Evolutionary conservation across 1,140 invertebrate species (phyloP).

Genomic region (Amyelois transitella): DNA sequence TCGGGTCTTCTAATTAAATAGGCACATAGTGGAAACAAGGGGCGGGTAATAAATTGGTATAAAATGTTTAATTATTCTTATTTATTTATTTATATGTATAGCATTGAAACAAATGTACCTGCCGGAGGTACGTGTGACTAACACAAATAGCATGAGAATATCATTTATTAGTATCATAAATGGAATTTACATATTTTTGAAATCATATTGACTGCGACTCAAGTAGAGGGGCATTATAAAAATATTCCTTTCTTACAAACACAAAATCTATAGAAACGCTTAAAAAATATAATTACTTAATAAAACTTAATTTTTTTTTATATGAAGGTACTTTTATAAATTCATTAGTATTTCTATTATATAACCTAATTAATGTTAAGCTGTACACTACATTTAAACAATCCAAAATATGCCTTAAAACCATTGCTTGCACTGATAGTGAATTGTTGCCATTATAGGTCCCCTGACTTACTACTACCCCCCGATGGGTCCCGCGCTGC

Average conservation of each 20-base stretch:
- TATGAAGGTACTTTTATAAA: too few relatives aligned
- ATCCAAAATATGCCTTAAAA: too few relatives aligned
- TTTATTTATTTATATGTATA: background rate
- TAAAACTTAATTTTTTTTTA: too few relatives aligned
- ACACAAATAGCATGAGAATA: background rate
- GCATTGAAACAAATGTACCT: background rate
- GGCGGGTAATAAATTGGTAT: background rate
- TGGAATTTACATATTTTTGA: background rate
- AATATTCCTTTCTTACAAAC: too few relatives aligned
- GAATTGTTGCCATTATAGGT: too few relatives aligned
- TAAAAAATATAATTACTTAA: too few relatives aligned
- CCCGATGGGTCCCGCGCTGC: constrained; percentile 74
- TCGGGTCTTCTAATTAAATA: background rate
- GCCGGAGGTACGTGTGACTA: constrained; percentile 1
- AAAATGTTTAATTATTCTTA: background rate
- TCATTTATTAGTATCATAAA: background rate
- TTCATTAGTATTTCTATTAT: too few relatives aligned
- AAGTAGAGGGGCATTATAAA: too few relatives aligned
- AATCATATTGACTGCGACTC: too few relatives aligned
- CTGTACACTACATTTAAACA: too few relatives aligned
- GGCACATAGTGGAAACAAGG: background rate
- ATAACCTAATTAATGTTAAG: too few relatives aligned
- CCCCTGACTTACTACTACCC: constrained; percentile 65
- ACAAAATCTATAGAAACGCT: too few relatives aligned
- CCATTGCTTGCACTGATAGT: background rate